phyloP scores from a whole-genome alignment of 2,888 invertebrate species.

The Incurvaria masculella region DNA sequence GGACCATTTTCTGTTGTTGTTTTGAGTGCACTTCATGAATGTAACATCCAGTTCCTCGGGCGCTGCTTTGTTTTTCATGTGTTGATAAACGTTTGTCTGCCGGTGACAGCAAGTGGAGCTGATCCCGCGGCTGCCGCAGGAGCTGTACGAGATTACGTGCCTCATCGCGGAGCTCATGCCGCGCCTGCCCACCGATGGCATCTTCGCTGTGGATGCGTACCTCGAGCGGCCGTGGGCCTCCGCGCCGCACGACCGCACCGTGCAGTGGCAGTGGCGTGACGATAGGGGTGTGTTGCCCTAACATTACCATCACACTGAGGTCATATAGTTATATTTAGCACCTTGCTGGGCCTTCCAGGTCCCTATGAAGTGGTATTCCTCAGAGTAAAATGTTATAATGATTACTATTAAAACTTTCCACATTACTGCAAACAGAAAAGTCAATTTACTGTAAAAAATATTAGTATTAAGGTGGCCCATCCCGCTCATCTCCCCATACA shows the following conservation, averaged over 20 bases:
- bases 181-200: slow-evolving; percentile 89
- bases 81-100: no score
- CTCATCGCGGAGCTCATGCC: slow-evolving; percentile 98
- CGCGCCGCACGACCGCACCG: slow-evolving; percentile 79
- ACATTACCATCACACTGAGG: neutral
- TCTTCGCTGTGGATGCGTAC: slow-evolving; percentile 90
- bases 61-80: no score
- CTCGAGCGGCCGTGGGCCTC: slow-evolving; percentile 71
- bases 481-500: no score
- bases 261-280: slow-evolving; percentile 97
- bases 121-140: slow-evolving; percentile 89
- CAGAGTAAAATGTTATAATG: no score
- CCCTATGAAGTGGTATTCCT: no score
- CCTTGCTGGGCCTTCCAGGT: neutral
- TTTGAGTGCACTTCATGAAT: no score
- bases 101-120: slow-evolving; percentile 84
- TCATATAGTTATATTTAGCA: neutral
- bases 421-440: no score
- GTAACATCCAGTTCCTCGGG: no score
- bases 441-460: no score
- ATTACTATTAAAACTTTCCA: no score
- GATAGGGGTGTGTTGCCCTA: slow-evolving; percentile 75
- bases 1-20: no score
- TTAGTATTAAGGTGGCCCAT: no score
- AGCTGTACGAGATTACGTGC: slow-evolving; percentile 95